Base-by-base conservation (phyloP, 2,888 invertebrate genomes). In the Apotomis betuletana region DNA sequence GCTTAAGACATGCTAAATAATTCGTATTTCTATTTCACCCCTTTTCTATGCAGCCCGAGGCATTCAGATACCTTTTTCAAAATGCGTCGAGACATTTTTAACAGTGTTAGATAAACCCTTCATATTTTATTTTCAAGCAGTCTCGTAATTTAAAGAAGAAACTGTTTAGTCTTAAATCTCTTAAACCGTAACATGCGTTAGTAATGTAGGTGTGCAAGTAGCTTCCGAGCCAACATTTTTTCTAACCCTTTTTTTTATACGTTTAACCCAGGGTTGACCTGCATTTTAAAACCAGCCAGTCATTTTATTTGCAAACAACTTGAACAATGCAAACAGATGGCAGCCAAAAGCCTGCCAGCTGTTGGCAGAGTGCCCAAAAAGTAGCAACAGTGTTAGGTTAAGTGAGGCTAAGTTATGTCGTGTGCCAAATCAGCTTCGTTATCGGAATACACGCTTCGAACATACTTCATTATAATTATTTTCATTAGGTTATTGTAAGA, bases 291-390 rank as follows among this genome's bases (percentile, higher is more conserved):
- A 13, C 49, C 3, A 58, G 62, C 38, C 49, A 58, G 57, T 59
- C 44, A 27, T 62, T 44, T 62, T 72, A 72, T 72, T 72, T 68
- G 72, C 72, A 72, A 72, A 72, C 72, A 72, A 72, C 36, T 63
- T 63, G 46, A 68, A 59, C 62, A 71, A 71, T 27, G 52, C 58
- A 63, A 68, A 68, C 68, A 72, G 68, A 59, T 54, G 70, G 46
- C 49, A 68, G 68, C 67, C 62, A 72, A 68, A 60, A 63, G 36
- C 38, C 64, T 57, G 51, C 72, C 72, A 72, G 72, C 72, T 72
- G 72, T 72, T 72, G 68, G 72, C 54, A 68, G 46, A 4, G 15
- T 72, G 72, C 72, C 72, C 72, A 72, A 12, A 61, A 63, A 52
- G 58, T 36, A 68, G 63, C 68, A 67, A 72, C 72, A 68, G 72